A percentile compares a stretch with the other conserved stretches of the same genome.
Evolutionary conservation across 2,797 vertebrate species (phyloP).

Genomic region (Dendrocincla tyrannina): DNA sequence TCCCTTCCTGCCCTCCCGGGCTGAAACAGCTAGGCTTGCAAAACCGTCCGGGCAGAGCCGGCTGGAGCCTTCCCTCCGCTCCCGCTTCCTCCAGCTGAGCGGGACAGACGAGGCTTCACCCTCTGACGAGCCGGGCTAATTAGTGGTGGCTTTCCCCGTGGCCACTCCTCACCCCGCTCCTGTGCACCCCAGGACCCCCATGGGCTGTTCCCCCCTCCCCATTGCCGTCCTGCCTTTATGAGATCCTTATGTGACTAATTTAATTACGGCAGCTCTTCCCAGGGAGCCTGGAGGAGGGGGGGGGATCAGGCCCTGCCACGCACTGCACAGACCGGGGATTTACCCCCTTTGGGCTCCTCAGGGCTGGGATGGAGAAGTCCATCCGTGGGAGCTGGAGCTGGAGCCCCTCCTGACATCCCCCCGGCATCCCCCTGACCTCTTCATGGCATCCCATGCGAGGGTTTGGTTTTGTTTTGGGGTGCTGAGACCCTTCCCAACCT

Average conservation of each 20-base stretch:
- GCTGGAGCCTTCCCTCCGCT: neutral
- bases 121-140: neutral
- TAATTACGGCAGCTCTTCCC: neutral
- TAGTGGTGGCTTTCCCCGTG: accelerated
- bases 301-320: neutral
- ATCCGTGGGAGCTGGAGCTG: accelerated
- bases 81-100: neutral
- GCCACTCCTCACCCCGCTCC: neutral
- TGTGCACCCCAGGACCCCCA: accelerated
- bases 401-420: neutral
- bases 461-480: neutral
- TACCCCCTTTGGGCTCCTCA: accelerated
- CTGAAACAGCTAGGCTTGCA: conserved; percentile 58
- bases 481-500: neutral
- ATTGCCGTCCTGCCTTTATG: neutral
- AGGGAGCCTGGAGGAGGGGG: neutral
- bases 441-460: accelerated
- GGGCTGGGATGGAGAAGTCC: neutral
- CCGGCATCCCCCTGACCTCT: neutral
- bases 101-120: accelerated
- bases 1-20: conserved; percentile 62
- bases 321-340: neutral
- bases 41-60: conserved; percentile 44
- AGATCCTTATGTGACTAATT: neutral
- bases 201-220: neutral